Base-by-base conservation (phyloP, 2,888 invertebrate genomes). In the Athetis lepigone region DNA sequence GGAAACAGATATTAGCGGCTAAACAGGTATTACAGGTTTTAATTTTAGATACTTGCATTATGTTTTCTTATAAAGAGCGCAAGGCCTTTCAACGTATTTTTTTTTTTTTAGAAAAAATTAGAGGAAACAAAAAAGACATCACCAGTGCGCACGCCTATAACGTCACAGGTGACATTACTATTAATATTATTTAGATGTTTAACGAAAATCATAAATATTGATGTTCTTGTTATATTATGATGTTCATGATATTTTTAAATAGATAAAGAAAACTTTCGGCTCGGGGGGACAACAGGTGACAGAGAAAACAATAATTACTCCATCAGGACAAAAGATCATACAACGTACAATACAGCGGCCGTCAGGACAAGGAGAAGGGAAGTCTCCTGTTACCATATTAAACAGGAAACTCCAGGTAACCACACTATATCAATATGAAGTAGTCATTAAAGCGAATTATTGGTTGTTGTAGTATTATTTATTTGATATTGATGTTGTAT, bases 281-380 rank as follows among this genome's bases (percentile, higher is more conserved):
- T 79, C 91, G 0, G 84, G 87, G 2, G 91, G 92, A 2, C 94
- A 93, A 62, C 93, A 94, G 63, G 93, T 95, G 37, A 94, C 95
- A 2, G 95, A 95, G 79, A 95, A 95, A 81, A 95, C 95, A 0
- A 95, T 95, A 58, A 95, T 95, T 39, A 95, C 95, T 16, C 95
- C 95, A 0, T 95, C 95, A 1, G 95, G 95, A n/a, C 95, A 95
- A 82, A 95, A 94, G 81, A 95, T 95, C 49, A 95, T 95, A 52
- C 95, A 95, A 75, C 89, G 95, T 37, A 94, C 95, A 1, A 95
- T 95, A 79, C 95, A 95, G 72, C 79, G 94, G 56, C 87, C 93
- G 0, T 72, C 83, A 8, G 77, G 75, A 4, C 79, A 81, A n/a
- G 77, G 75, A 4, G 89, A 90, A 21, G 86, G 87, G 4, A 92